These are phyloP conservation scores for Cosmopolites sordidus DNA, from an alignment of 2,888 invertebrate genomes.

Conservation along the genomic window DNA sequence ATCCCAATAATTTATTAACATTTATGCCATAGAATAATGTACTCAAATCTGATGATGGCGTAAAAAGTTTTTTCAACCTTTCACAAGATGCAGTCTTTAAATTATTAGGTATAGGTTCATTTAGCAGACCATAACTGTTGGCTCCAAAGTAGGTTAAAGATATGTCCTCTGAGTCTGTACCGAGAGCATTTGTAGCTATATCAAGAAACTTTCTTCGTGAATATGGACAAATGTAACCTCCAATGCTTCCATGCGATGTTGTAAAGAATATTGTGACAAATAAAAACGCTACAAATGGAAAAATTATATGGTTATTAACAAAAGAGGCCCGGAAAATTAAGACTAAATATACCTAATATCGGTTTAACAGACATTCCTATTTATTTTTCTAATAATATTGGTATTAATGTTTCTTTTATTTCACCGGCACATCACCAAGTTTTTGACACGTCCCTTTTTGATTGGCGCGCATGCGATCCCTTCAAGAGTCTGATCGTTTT, in stretches of 20 bases:
- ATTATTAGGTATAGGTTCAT: constrained; percentile 54
- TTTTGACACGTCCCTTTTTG: constrained; percentile 32
- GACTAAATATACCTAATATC: constrained; percentile 31
- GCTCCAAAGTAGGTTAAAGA: constrained; percentile 68
- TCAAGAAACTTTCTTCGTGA: constrained; percentile 40
- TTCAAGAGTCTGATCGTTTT: neutral
- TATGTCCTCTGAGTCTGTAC: constrained; percentile 53
- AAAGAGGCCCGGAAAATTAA: no score
- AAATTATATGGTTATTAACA: constrained; percentile 1
- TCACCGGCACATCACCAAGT: constrained; percentile 34
- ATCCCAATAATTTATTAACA: constrained; percentile 39
- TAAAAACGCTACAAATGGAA: constrained; percentile 28
- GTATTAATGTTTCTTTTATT: constrained; percentile 14
- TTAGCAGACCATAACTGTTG: constrained; percentile 66
- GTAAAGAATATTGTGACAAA: constrained; percentile 23
- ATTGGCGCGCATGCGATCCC: constrained; percentile 6
- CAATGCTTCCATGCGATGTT: constrained; percentile 40
- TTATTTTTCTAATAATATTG: constrained; percentile 15
- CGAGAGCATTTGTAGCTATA: constrained; percentile 38
- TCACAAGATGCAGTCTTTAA: constrained; percentile 52
- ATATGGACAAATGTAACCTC: constrained; percentile 42
- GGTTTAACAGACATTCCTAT: constrained; percentile 28
- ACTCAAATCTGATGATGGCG: constrained; percentile 30
- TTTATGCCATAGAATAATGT: constrained; percentile 38
- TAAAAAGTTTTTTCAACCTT: constrained; percentile 38